A percentile compares a stretch with the other conserved stretches of the same genome.
Evolutionary conservation across 2,113 vertebrate species (phyloP).

Genomic region (Pungitius pungitius): DNA sequence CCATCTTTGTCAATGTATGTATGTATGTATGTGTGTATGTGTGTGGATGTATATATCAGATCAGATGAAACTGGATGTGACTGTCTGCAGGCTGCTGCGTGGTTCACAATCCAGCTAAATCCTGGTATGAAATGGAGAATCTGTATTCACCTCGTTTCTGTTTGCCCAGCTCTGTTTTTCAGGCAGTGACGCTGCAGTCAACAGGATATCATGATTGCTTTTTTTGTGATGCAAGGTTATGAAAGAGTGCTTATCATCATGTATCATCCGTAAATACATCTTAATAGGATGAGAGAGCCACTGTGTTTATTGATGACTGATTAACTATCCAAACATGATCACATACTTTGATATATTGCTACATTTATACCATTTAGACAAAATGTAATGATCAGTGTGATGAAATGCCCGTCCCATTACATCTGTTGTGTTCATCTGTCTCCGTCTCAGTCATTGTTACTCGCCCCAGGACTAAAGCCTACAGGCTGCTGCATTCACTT

Average conservation of each 20-base stretch:
- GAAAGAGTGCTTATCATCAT: neutral
- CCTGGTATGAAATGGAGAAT: neutral
- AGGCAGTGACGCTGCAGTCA: constrained; percentile 37
- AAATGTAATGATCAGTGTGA: constrained; percentile 9
- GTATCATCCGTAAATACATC: neutral
- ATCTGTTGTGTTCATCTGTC: constrained; percentile 21
- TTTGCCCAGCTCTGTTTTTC: constrained; percentile 10
- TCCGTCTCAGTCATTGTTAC: constrained; percentile 26
- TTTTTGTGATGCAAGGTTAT: neutral
- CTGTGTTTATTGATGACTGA: neutral
- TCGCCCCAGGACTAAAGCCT: constrained; percentile 18
- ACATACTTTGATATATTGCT: neutral
- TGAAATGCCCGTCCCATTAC: neutral
- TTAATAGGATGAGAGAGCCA: neutral
- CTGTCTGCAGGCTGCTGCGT: neutral
- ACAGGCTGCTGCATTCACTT: constrained; percentile 34
- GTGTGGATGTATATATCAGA: neutral
- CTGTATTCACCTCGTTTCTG: constrained; percentile 32
- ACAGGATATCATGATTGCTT: neutral
- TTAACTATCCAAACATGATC: neutral
- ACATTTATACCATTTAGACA: neutral
- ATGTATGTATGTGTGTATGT: constrained; percentile 20
- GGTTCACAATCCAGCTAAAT: neutral
- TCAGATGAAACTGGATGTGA: neutral
- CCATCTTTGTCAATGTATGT: constrained; percentile 3